Base-by-base conservation (phyloP, 1,140 invertebrate genomes). In the Trachymyrmex cornetzi region DNA sequence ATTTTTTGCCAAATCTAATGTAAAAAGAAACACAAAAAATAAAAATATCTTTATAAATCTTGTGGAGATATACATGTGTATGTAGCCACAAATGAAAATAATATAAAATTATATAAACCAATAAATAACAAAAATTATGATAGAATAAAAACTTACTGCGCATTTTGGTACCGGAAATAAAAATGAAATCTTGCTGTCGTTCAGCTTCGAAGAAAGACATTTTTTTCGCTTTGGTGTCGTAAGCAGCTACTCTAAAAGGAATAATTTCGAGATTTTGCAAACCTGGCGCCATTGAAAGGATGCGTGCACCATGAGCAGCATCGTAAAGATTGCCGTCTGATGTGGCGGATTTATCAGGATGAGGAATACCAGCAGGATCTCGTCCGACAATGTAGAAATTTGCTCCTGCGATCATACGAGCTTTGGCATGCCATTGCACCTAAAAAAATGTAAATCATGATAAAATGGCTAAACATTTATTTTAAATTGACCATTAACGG, bases 301-400 rank as follows among this genome's bases (percentile, higher is more conserved):
- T 98, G 91, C 98, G 97, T 9, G 97, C 97, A 0, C 99, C 99
- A 95, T 99, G 99, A 19, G 98, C 97, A 0, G 97, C 96, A 93
- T 99, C 99, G 94, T 98, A 99, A 0, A 99, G 96, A 96, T 99
- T 99, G 63, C 97, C 97, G 93, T 97, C 96, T 4, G 97, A 97
- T 85, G 95, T 94, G 27, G 93, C 91, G 55, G 93, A 92, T 91
- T 96, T 96, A 88, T 97, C 97, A 0, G 99, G 99, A 96, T 99
- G 98, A 14, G 98, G 98, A 94, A 99, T 97, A 34, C 99, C 99
- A 61, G 99, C 99, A 7, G 99, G 99, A 96, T 99, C 99, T 87
- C 99, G 96, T 0, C 99, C 99, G n/a, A 99, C 99, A 88, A 99
- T 99, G 94, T 99, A 99, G 95, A 99, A 99, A 94, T 99, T 98